Evolutionary conservation across 2,888 invertebrate genomes (phyloP).

Genomic region (Epistrophe eligans): DNA sequence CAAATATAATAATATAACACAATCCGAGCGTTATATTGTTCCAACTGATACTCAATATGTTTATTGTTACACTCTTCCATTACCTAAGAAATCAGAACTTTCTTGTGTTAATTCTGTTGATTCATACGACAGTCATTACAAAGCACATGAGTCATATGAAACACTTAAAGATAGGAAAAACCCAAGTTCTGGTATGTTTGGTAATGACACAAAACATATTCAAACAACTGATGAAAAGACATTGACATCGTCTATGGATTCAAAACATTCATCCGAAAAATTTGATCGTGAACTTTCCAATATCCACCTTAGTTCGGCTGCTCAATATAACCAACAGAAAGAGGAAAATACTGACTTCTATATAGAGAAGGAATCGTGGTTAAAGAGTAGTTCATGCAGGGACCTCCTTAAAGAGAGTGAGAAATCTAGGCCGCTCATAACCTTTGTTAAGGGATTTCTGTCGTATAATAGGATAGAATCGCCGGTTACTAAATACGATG

Average conservation of each 20-base stretch:
- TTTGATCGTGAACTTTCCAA: constrained; percentile 86
- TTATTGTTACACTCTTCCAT: constrained; percentile 80
- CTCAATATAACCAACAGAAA: constrained; percentile 80
- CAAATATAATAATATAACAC: constrained; percentile 80
- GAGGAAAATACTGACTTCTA: constrained; percentile 82
- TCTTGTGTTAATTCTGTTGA: constrained; percentile 83
- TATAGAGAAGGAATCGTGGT: constrained; percentile 86
- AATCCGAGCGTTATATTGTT: constrained; percentile 82
- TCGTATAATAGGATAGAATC: constrained; percentile 86
- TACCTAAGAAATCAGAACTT: constrained; percentile 83
- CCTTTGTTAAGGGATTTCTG: constrained; percentile 84
- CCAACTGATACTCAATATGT: constrained; percentile 80
- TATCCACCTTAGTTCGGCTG: constrained; percentile 85
- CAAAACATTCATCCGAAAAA: constrained; percentile 82
- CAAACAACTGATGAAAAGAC: constrained; percentile 72
- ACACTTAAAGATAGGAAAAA: constrained; percentile 76
- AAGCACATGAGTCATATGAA: constrained; percentile 81
- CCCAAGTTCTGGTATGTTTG: constrained; percentile 80
- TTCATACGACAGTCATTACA: constrained; percentile 83
- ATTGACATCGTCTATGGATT: constrained; percentile 72
- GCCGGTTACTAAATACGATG: constrained; percentile 90
- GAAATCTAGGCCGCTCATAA: constrained; percentile 83
- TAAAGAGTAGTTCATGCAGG: constrained; percentile 92
- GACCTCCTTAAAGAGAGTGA: constrained; percentile 90
- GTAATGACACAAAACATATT: constrained; percentile 82